Evolutionary conservation across 2,888 invertebrate species (phyloP).

Genomic region (Acleris literana): DNA sequence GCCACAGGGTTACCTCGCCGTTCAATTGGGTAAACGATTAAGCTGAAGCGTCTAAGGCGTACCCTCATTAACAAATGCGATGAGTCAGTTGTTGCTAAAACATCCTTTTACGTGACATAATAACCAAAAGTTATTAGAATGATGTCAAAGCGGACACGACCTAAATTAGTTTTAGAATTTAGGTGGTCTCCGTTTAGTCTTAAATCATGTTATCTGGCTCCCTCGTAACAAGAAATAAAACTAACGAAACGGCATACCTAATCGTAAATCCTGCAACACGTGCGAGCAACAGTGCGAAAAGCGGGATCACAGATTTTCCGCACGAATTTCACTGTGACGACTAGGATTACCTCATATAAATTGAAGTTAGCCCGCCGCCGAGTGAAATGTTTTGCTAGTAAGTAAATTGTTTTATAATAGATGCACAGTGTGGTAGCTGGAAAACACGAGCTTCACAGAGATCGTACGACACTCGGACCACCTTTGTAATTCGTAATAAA

Average conservation of each 20-base stretch:
- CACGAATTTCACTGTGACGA: constrained; percentile 7
- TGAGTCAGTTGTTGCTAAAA: constrained; percentile 8
- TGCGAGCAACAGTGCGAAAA: constrained; percentile 21
- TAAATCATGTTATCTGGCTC: not conserved
- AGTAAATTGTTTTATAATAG: not conserved
- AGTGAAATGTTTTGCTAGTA: not conserved
- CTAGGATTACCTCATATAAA: not conserved
- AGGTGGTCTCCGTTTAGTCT: too few relatives aligned
- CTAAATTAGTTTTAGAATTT: not conserved
- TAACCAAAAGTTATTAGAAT: not conserved
- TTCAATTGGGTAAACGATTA: constrained; percentile 24
- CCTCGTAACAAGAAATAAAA: not conserved
- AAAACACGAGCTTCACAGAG: constrained; percentile 46
- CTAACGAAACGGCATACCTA: not conserved
- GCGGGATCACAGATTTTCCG: constrained; percentile 8
- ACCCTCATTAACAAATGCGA: constrained; percentile 14
- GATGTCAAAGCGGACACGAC: too few relatives aligned
- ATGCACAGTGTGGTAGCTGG: constrained; percentile 51
- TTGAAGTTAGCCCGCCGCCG: not conserved
- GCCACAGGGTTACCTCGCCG: constrained; percentile 10
- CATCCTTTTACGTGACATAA: not conserved
- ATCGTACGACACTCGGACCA: constrained; percentile 71
- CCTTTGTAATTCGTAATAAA: constrained; percentile 48
- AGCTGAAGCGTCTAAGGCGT: not conserved
- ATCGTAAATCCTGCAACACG: constrained; percentile 23